A percentile compares a stretch with the other conserved stretches of the same genome.
These are phyloP conservation scores for Priapulus caudatus DNA, from an alignment of 2,888 invertebrate species.

Conservation along the genomic window DNA sequence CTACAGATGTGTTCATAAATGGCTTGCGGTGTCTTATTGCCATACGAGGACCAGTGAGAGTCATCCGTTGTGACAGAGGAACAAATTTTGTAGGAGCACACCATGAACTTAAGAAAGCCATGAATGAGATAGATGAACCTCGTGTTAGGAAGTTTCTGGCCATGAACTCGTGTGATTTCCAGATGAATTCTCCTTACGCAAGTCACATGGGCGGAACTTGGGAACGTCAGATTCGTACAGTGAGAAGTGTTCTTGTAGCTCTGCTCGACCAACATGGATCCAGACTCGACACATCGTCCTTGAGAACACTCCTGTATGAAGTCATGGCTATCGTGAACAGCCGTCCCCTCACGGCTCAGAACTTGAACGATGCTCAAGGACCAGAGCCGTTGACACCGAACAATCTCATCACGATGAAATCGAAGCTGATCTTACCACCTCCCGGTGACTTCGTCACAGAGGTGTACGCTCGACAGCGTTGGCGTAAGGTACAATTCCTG, in stretches of 20 bases:
- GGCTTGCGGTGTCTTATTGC: too few species aligned
- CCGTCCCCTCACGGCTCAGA: slow-evolving; percentile 16
- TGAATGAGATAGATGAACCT: too few species aligned
- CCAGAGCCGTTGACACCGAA: slow-evolving; percentile 21
- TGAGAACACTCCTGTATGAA: slow-evolving; percentile 16
- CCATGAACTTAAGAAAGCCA: too few species aligned
- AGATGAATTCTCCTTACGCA: too few species aligned
- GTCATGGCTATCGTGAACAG: slow-evolving; percentile 14
- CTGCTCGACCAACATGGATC: slow-evolving; percentile 8
- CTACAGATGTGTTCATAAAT: too few species aligned
- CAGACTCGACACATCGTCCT: slow-evolving; percentile 13
- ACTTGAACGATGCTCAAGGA: slow-evolving; percentile 16
- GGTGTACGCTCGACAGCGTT: slow-evolving; percentile 18
- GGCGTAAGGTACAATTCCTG: too few species aligned
- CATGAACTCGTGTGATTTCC: too few species aligned
- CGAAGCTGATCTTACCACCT: slow-evolving; percentile 15
- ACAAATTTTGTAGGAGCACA: too few species aligned
- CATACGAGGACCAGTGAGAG: too few species aligned
- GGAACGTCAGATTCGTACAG: slow-evolving; percentile 17
- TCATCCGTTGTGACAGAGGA: too few species aligned
- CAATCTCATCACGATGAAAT: slow-evolving; percentile 19
- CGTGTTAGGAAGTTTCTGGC: too few species aligned
- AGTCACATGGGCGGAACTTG: too few species aligned
- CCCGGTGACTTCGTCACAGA: slow-evolving; percentile 18
- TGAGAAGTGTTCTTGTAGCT: slow-evolving; percentile 10